Evolutionary conservation across 1,140 invertebrate genomes (phyloP), one percentile per base, ranked within the genome.

Genomic region (Lysiphlebus fabarum): DNA sequence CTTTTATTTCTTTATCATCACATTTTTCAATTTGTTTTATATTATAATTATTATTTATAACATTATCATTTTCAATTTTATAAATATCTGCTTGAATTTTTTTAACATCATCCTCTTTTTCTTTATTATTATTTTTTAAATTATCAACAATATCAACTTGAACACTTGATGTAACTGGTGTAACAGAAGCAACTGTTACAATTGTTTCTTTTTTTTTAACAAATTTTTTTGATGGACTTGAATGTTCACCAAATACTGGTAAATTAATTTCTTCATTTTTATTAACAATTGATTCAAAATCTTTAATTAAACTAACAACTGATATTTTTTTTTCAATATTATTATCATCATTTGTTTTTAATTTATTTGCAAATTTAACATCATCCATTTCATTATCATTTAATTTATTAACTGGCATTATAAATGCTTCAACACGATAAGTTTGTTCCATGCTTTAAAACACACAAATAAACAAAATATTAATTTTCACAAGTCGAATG

Each of bases 361-460:
- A 26, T 64, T 65, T 57, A 49, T 67, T 70, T 11, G 65, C 53
- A 36, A 64, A 55, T 60, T 65, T 64, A 0, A 64, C 51, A 44
- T 66, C 62, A 10, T 65, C 62, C 11, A 58, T 53, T 10, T 63
- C 36, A 49, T 61, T 55, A 4, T 38, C 37, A 51, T 42, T 53
- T 7, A 33, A 2, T 12, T 48, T 36, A 38, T 67, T 6, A 59
- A 12, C 37, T 57, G 74, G 73, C 41, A 73, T 64, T 62, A 76
- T 74, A 44, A 74, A 78, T 40, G 71, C 66, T 59, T 78, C 75
- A 4, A 72, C 70, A 57, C 67, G 67, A 41, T 69, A 78, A 26
- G 66, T 69, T 43, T 51, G 51, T 12, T 42, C 58, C 56, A 62
- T 62, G 37, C 11, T 56, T 44, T 6, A n/a, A 38, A 48, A 11